Base-by-base conservation (phyloP, 1,140 invertebrate genomes). In the Eciton burchellii region DNA sequence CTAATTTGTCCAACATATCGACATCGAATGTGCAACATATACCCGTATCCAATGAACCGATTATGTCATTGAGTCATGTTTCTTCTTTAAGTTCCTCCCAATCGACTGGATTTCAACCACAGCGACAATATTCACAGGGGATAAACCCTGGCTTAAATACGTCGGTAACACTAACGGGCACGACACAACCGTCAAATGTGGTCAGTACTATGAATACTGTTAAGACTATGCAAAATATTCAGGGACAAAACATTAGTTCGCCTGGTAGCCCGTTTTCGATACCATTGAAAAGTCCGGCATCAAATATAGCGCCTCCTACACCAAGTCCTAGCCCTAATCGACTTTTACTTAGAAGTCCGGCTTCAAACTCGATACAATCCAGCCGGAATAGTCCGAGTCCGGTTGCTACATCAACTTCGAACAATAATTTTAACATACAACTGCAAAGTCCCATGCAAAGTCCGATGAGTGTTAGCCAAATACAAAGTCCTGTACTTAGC, bases 401-500 rank as follows among this genome's bases (percentile, higher is more conserved):
- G 2, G 92, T 94, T 1, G 89, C 91, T 14, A 90, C 89, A 6
- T 90, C 91, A 2, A 92, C 91, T 5, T 83, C 90, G 9, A 94
- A 92, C 62, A 79, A 88, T 45, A 93, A 87, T 70, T 94, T 94
- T 76, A 92, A 90, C 57, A 92, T 93, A 83, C 93, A 94, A 82
- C 88, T 94, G 79, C 93, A 94, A 81, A 94, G 93, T 81, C 93
- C 93, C 8, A 94, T 94, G 93, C 93, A 94, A 71, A 94, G 93
- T 83, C 93, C 93, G 26, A 92, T 94, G 73, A 94, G 92, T 63
- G 92, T 93, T 81, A 91, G 92, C 52, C 93, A 92, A 84, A 94
- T 94, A 74, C 93, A 94, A 68, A 94, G 93, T 82, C 93, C 93
- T 57, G 93, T 92, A 57, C 92, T 93, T 21, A 94, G 93, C 84